Evolutionary conservation across 1,140 invertebrate species (phyloP).

Genomic region (Rhyacophila brunnea): DNA sequence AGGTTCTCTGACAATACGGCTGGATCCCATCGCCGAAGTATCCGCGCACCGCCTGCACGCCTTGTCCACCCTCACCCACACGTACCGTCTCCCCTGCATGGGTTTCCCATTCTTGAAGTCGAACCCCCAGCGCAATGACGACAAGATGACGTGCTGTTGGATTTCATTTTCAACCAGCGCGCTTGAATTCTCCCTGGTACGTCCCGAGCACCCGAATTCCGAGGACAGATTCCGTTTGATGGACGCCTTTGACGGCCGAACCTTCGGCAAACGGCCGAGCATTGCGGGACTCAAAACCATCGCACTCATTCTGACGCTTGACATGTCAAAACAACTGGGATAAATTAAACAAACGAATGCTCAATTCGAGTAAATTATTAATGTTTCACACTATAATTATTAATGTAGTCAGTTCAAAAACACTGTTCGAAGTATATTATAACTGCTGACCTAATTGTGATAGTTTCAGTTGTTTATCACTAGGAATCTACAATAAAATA

Average conservation of each 20-base stretch:
- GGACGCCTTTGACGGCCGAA: conserved; percentile 43
- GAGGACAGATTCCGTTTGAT: conserved; percentile 48
- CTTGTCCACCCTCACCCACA: conserved; percentile 37
- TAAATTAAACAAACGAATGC: too few relatives aligned
- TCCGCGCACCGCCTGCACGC: not conserved
- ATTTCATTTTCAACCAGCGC: conserved; percentile 47
- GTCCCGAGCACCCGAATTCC: conserved; percentile 49
- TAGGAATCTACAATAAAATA: too few relatives aligned
- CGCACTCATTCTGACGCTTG: conserved; percentile 6
- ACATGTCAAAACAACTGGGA: too few relatives aligned
- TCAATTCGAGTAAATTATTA: too few relatives aligned
- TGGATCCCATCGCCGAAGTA: too few relatives aligned
- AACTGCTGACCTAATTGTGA: too few relatives aligned
- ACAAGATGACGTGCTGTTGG: conserved; percentile 44
- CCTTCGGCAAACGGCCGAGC: conserved; percentile 40
- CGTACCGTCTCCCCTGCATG: conserved; percentile 45
- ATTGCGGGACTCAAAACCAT: conserved; percentile 8
- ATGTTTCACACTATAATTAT: too few relatives aligned
- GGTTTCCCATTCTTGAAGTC: conserved; percentile 50
- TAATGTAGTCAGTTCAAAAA: too few relatives aligned
- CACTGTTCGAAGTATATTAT: too few relatives aligned
- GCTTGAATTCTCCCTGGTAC: conserved; percentile 45
- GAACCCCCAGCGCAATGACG: conserved; percentile 51
- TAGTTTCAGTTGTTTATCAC: too few relatives aligned
- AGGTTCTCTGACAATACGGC: too few relatives aligned